Evolutionary conservation across 2,113 vertebrate genomes (phyloP), one percentile per base, ranked within the genome.

Genomic region (Oncorhynchus clarkii): DNA sequence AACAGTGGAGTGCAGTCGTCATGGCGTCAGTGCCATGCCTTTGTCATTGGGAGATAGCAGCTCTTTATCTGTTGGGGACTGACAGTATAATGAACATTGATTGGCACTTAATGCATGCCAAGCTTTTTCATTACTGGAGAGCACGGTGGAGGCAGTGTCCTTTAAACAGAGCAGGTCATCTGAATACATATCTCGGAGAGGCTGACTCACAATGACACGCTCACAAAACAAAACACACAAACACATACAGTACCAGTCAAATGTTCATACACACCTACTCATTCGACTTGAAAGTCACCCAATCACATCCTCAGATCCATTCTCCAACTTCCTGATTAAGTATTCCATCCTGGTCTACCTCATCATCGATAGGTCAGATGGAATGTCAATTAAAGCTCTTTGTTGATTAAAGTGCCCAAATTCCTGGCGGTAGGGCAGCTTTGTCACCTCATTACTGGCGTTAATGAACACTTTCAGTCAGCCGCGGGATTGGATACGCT

Each of bases 21-120:
- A 66, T 34, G 16, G 34, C 20, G 22, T 45, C 6, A 29, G 22
- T 51, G 73, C 45, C 45, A 14, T 51, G 64, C 45, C 73, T 48
- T 67, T 74, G 73, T 51, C 64, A 54, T 65, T 31, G 8, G 18
- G n/a, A 20, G 45, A 51, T n/a, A 67, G 31, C 24, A 54, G 73
- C 11, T 67, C 14, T 29, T 57, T n/a, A n/a, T 29, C 64, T 51
- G 22, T 67, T 16, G 22, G 39, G 62, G 73, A 54, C 64, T 20
- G 45, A 29, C 24, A 20, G 26, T 31, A 54, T 67, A 57, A 68
- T 75, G 26, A 67, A 67, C 64, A 75, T 75, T 54, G 73, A 75
- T 75, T 68, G 65, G 65, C 26, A 29, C 62, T 54, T 67, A 67
- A 68, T 67, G 29, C 73, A 57, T 29, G 24, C 45, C 45, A 4